A percentile compares a stretch with the other conserved stretches of the same genome.
phyloP scores from a whole-genome alignment of 2,113 vertebrate genomes.

The Desmodus rotundus region DNA sequence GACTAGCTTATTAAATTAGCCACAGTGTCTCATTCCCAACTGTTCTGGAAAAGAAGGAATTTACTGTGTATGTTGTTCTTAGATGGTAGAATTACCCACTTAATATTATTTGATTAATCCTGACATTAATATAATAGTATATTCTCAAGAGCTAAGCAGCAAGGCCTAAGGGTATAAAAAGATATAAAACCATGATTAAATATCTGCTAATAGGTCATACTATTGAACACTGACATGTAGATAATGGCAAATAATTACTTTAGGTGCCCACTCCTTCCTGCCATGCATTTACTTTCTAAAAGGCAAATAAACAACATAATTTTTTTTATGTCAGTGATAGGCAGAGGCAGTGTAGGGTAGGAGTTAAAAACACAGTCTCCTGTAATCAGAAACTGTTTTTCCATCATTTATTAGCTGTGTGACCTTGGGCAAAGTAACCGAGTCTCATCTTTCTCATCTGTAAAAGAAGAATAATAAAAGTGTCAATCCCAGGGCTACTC shows the following conservation, averaged over 20 bases:
- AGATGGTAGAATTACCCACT: conserved; percentile 14
- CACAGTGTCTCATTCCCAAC: not conserved
- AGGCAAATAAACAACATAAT: conserved; percentile 9
- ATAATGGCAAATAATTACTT: conserved; percentile 32
- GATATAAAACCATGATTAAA: conserved; percentile 18
- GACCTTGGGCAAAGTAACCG: not conserved
- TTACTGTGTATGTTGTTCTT: conserved; percentile 23
- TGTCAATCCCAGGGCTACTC: not conserved
- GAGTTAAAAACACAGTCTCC: not conserved
- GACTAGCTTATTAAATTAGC: conserved; percentile 21
- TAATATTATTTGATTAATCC: conserved; percentile 43
- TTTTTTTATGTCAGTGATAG: not conserved
- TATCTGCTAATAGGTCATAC: conserved; percentile 39
- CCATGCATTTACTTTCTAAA: conserved; percentile 22
- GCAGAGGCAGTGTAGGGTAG: not conserved
- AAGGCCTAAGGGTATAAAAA: conserved; percentile 11
- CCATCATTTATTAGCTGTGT: not conserved
- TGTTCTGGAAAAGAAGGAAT: not conserved
- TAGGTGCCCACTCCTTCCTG: not conserved
- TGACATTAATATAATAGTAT: conserved; percentile 46
- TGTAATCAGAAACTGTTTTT: not conserved
- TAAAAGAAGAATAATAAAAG: too few species aligned
- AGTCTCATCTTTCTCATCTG: too few species aligned
- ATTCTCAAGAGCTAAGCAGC: not conserved
- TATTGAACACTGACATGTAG: conserved; percentile 1